phyloP scores from a whole-genome alignment of 2,113 vertebrate species.

The Zapornia atra region DNA sequence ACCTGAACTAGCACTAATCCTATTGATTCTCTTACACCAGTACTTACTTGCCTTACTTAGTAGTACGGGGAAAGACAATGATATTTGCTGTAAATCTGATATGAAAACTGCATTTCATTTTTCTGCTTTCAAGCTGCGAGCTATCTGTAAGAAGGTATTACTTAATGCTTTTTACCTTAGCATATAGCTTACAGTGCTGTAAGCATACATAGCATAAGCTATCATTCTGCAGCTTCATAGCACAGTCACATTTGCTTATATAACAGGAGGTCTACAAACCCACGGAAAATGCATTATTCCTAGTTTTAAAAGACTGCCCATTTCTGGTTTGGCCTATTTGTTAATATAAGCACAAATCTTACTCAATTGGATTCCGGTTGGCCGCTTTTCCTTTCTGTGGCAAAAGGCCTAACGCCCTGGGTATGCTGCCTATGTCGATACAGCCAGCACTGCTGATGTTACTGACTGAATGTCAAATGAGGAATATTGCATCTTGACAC shows the following conservation, averaged over 20 bases:
- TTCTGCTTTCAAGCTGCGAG: constrained; percentile 99
- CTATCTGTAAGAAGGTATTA: constrained; percentile 99
- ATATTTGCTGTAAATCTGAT: constrained; percentile 78
- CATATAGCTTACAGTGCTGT: constrained; percentile 76
- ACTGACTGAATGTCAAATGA: constrained; percentile 58
- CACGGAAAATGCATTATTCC: constrained; percentile 76
- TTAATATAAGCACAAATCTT: constrained; percentile 27
- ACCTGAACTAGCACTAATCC: constrained; percentile 35
- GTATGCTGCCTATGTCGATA: background rate
- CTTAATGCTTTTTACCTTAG: constrained; percentile 80
- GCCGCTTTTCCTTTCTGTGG: constrained; percentile 10
- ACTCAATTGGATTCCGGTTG: background rate
- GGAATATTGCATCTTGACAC: constrained; percentile 75
- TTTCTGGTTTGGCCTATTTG: constrained; percentile 43
- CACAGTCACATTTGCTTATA: constrained; percentile 73
- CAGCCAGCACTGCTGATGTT: constrained; percentile 27
- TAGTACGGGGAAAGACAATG: constrained; percentile 44
- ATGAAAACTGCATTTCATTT: constrained; percentile 97
- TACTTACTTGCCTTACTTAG: constrained; percentile 58
- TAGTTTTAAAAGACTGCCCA: constrained; percentile 34
- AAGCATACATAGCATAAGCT: constrained; percentile 67
- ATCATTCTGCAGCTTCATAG: constrained; percentile 70
- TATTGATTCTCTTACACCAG: constrained; percentile 41
- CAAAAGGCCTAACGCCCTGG: constrained; percentile 20
- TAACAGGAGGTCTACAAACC: constrained; percentile 66